These are phyloP conservation scores for Antheraea yamamai DNA, from an alignment of 2,888 invertebrate species.

Conservation along the genomic window DNA sequence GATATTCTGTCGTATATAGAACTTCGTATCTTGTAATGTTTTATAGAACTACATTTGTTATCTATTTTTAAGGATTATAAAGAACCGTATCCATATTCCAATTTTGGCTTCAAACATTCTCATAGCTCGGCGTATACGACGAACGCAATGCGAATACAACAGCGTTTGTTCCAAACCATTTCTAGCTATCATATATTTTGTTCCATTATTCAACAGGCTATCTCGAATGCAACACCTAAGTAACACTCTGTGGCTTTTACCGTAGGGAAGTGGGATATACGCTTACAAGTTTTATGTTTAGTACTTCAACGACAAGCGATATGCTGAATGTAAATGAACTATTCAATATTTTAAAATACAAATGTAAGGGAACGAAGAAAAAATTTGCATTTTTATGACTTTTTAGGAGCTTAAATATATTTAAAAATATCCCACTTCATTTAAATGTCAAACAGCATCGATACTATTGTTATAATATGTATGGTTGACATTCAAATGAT, in stretches of 20 bases:
- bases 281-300: slow-evolving; percentile 7
- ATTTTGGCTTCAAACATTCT: not conserved
- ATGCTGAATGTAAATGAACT: not conserved
- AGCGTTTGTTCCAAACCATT: slow-evolving; percentile 36
- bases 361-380: not conserved
- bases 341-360: slow-evolving; percentile 1
- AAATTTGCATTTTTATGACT: not conserved
- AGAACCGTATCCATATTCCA: not conserved
- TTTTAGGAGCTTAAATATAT: not conserved
- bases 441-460: not conserved
- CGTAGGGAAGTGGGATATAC: slow-evolving; percentile 4
- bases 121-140: slow-evolving; percentile 8
- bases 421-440: not conserved
- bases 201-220: slow-evolving; percentile 44
- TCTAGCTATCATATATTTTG: slow-evolving; percentile 43
- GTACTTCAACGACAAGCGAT: slow-evolving; percentile 5
- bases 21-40: too few species aligned
- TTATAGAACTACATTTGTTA: too few species aligned
- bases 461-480: too few species aligned
- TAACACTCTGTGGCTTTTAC: slow-evolving; percentile 12
- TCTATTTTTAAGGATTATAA: too few species aligned
- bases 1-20: too few species aligned
- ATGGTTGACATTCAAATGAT: too few species aligned
- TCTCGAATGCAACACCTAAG: slow-evolving; percentile 25
- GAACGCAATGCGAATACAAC: slow-evolving; percentile 39